Conservation (phyloP, 1,140 invertebrate genomes). For the Tribolium castaneum region DNA sequence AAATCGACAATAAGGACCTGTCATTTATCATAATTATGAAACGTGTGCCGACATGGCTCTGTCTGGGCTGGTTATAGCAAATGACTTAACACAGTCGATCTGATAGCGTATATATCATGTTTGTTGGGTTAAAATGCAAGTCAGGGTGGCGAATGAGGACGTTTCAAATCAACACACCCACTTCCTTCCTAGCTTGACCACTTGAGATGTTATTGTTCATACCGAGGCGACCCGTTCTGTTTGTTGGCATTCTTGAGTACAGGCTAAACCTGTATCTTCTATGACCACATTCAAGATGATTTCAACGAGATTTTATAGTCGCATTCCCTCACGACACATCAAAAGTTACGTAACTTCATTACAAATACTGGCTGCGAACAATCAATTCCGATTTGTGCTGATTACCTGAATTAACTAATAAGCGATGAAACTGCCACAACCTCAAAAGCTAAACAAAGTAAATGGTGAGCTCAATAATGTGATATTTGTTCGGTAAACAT, state of each 20-base stretch:
- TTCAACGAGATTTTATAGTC: not conserved
- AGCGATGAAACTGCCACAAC: conserved; percentile 42
- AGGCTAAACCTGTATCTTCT: conserved; percentile 24
- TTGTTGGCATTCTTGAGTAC: conserved; percentile 14
- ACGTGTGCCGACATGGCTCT: conserved; percentile 48
- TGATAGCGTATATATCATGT: conserved; percentile 38
- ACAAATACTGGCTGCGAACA: not conserved
- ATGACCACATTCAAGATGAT: conserved; percentile 26
- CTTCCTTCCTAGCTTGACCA: conserved; percentile 45
- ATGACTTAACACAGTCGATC: conserved; percentile 46
- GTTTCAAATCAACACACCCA: conserved; percentile 40
- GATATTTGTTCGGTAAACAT: conserved; percentile 57
- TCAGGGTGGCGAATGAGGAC: conserved; percentile 46
- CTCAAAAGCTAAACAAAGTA: conserved; percentile 53
- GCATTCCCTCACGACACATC: conserved; percentile 6
- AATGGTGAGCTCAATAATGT: conserved; percentile 47
- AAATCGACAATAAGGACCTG: conserved; percentile 48
- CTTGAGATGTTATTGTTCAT: conserved; percentile 26
- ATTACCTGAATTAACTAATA: conserved; percentile 48
- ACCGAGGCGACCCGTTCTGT: not conserved
- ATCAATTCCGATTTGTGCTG: conserved; percentile 48
- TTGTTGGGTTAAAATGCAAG: conserved; percentile 49
- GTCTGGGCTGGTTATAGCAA: conserved; percentile 46
- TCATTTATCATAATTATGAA: conserved; percentile 51
- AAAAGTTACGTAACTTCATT: not conserved